These are phyloP conservation scores for Druon quercuslanigerum DNA, from an alignment of 1,140 invertebrate genomes.

Conservation along the genomic window DNA sequence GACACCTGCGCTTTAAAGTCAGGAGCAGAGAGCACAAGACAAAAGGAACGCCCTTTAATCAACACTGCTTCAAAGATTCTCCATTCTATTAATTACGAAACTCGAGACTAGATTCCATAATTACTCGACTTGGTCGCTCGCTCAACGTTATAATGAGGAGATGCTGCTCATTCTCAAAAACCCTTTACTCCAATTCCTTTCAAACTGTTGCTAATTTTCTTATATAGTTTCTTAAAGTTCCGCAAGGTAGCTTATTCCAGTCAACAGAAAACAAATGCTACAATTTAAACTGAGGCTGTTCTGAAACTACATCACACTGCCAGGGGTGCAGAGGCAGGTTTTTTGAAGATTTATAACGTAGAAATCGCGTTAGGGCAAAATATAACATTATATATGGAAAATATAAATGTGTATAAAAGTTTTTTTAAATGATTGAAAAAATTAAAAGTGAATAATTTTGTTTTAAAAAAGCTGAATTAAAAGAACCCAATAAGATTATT, in stretches of 20 bases:
- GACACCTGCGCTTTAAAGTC: constrained; percentile 2
- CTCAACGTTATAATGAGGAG: constrained; percentile 30
- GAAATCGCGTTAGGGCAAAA: no score
- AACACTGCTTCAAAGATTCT: background rate
- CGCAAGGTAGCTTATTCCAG: background rate
- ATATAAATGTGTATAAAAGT: no score
- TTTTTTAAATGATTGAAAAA: no score
- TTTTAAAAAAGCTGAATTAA: no score
- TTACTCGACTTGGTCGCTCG: constrained; percentile 2
- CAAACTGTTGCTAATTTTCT: background rate
- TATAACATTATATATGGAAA: no score
- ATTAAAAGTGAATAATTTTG: no score
- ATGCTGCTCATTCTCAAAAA: constrained; percentile 32
- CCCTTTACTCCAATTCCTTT: background rate
- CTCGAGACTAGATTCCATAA: background rate
- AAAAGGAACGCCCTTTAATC: constrained; percentile 9
- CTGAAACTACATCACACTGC: no score
- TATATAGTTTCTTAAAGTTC: background rate
- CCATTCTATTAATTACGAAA: constrained; percentile 3
- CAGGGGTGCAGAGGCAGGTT: no score
- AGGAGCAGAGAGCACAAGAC: background rate
- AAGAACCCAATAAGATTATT: no score
- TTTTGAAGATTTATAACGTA: no score
- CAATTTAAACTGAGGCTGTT: no score
- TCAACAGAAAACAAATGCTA: background rate